These are phyloP conservation scores for Penaeus japonicus DNA, from an alignment of 1,140 invertebrate species.

Conservation along the genomic window DNA sequence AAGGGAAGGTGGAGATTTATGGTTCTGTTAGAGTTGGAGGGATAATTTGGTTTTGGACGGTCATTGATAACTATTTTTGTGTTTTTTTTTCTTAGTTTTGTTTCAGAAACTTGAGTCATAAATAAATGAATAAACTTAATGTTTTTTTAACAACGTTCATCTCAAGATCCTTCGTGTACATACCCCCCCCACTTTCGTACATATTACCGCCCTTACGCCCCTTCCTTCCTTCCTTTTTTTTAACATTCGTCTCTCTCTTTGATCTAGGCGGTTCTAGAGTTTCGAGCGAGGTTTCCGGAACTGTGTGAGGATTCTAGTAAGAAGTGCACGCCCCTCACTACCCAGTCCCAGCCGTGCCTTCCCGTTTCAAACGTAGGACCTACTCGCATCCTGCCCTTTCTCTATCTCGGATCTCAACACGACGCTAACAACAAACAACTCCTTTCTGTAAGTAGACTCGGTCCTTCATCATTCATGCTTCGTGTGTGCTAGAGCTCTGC, in stretches of 20 bases:
- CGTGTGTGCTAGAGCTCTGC: background rate
- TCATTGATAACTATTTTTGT: too few relatives aligned
- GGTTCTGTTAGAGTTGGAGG: background rate
- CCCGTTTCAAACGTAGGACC: slow-evolving; percentile 78
- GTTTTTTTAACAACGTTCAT: too few relatives aligned
- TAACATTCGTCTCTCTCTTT: background rate
- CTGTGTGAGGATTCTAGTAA: slow-evolving; percentile 68
- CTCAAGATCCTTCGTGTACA: too few relatives aligned
- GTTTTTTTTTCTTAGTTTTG: background rate
- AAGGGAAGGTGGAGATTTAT: background rate
- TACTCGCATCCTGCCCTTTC: slow-evolving; percentile 82
- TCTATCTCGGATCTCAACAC: slow-evolving; percentile 85
- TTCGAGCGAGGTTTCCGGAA: slow-evolving; percentile 68
- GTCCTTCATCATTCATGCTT: too few relatives aligned
- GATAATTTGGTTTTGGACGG: background rate
- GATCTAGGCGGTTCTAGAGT: slow-evolving; percentile 69
- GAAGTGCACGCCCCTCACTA: slow-evolving; percentile 67
- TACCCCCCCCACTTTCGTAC: too few relatives aligned
- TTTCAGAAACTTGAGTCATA: too few relatives aligned
- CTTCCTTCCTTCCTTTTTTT: background rate
- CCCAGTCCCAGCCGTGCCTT: slow-evolving; percentile 67
- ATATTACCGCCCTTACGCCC: background rate
- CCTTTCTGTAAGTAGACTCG: slow-evolving; percentile 65
- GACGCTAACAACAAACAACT: slow-evolving; percentile 80
- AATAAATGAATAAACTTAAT: too few relatives aligned